phyloP scores from a whole-genome alignment of 2,797 vertebrate species.

The Siniperca undulata region DNA sequence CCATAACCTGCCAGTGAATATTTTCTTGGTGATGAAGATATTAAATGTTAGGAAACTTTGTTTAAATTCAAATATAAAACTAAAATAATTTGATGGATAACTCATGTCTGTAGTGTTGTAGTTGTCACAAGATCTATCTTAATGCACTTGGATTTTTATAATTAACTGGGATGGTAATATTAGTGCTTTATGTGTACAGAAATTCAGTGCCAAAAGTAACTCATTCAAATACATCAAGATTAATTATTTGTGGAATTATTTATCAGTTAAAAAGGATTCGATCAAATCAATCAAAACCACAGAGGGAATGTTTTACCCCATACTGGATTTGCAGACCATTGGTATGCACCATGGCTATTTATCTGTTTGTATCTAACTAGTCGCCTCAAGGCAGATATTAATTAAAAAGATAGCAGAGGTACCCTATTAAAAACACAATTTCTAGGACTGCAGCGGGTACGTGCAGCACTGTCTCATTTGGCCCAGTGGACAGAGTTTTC shows the following conservation, averaged over 20 bases:
- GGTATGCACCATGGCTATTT: constrained; percentile 62
- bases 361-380: constrained; percentile 77
- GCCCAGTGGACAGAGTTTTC: constrained; percentile 40
- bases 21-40: neutral
- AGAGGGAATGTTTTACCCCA: constrained; percentile 60
- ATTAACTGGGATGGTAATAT: constrained; percentile 21
- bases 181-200: constrained; percentile 13
- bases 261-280: constrained; percentile 66
- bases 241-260: constrained; percentile 72
- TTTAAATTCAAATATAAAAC: neutral
- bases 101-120: constrained; percentile 3
- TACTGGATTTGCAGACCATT: constrained; percentile 67
- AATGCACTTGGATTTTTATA: constrained; percentile 19
- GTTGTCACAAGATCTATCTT: constrained; percentile 22
- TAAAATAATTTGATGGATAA: constrained; percentile 6
- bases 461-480: constrained; percentile 39
- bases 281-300: constrained; percentile 62
- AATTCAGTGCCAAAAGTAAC: constrained; percentile 21
- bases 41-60: constrained; percentile 4
- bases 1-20: neutral
- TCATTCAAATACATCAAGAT: constrained; percentile 54
- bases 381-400: constrained; percentile 82
- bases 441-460: constrained; percentile 39
- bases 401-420: constrained; percentile 79
- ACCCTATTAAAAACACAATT: constrained; percentile 52